phyloP scores from a whole-genome alignment of 2,113 vertebrate genomes.

The Paramisgurnus dabryanus region DNA sequence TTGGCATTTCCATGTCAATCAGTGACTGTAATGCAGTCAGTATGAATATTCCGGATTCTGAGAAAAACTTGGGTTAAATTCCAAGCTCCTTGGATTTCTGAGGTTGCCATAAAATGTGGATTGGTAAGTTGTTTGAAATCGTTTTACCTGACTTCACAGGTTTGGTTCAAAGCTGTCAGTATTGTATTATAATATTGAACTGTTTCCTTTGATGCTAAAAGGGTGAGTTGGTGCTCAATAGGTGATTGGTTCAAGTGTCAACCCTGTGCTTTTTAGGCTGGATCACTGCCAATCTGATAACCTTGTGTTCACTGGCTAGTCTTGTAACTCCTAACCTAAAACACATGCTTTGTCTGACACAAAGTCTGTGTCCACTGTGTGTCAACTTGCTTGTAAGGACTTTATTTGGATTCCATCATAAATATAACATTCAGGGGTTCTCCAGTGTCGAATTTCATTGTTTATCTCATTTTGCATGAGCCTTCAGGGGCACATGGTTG shows the following conservation, averaged over 20 bases:
- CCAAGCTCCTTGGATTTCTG: neutral
- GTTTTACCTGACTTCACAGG: neutral
- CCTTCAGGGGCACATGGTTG: constrained; percentile 3
- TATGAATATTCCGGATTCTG: constrained; percentile 6
- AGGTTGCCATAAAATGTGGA: neutral
- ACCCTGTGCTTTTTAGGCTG: constrained; percentile 16
- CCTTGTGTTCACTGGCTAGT: constrained; percentile 24
- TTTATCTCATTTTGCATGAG: constrained; percentile 16
- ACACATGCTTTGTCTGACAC: constrained; percentile 56
- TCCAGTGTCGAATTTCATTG: neutral
- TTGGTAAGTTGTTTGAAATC: neutral
- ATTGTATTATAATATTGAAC: neutral
- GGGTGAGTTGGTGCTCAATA: neutral
- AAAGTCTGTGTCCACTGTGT: neutral
- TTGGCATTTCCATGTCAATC: constrained; percentile 6
- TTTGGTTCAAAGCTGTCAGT: neutral
- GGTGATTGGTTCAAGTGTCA: constrained; percentile 32
- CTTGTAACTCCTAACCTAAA: constrained; percentile 52
- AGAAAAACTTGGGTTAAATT: neutral
- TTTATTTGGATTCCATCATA: constrained; percentile 26
- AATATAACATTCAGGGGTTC: neutral
- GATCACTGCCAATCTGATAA: constrained; percentile 40
- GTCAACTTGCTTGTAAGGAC: neutral
- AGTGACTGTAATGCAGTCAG: constrained; percentile 34
- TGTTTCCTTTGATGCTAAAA: neutral